Percentiles rank a stretch among this genome's conserved stretches.
These are phyloP conservation scores for Cristatella mucedo DNA, from an alignment of 2,888 invertebrate genomes.

Conservation along the genomic window DNA sequence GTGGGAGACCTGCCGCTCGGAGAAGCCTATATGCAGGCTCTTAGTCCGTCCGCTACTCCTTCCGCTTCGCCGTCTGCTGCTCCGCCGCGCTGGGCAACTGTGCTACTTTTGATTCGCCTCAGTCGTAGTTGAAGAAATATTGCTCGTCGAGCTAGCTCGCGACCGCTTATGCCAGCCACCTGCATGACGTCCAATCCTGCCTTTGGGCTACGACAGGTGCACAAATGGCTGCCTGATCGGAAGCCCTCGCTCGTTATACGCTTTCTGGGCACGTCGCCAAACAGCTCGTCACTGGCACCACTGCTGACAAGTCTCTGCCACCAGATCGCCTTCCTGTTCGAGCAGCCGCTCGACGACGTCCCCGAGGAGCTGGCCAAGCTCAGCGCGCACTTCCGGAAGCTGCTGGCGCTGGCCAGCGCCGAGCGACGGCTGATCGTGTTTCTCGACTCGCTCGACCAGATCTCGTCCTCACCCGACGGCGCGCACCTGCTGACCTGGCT, in stretches of 20 bases:
- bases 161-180: too few species aligned
- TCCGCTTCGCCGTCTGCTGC: too few species aligned
- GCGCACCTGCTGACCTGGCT: constrained; percentile 91
- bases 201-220: too few species aligned
- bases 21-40: too few species aligned
- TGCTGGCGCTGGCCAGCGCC: constrained; percentile 47
- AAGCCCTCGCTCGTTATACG: constrained; percentile 67
- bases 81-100: too few species aligned
- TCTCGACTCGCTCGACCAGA: constrained; percentile 87
- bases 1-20: too few species aligned
- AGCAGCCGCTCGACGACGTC: constrained; percentile 52
- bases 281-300: constrained; percentile 82
- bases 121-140: too few species aligned
- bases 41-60: too few species aligned
- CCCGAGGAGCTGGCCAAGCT: constrained; percentile 89
- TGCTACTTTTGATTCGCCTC: too few species aligned
- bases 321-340: constrained; percentile 53
- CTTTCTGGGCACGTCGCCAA: constrained; percentile 90
- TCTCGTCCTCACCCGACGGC: constrained; percentile 71
- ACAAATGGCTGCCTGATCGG: constrained; percentile 13
- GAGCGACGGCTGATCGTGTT: constrained; percentile 66
- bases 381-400: constrained; percentile 84
- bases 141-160: too few species aligned
- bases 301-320: constrained; percentile 86
- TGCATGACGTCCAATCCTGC: too few species aligned